Evolutionary conservation across 2,888 invertebrate genomes (phyloP).

Genomic region (Hesperia comma): DNA sequence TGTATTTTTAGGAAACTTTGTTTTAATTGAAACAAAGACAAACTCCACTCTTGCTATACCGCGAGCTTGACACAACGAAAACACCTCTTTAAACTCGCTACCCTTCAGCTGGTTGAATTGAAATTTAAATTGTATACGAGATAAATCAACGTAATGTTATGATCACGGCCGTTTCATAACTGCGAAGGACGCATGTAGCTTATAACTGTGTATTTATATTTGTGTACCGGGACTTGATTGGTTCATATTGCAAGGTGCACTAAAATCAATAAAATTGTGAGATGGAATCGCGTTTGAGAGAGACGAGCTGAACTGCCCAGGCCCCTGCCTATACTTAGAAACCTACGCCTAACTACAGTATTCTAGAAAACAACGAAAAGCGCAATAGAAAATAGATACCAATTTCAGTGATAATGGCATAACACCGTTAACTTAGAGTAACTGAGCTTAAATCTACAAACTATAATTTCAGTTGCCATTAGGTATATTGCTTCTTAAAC

Average conservation of each 20-base stretch:
- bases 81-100: neutral
- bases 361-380: too few relatives aligned
- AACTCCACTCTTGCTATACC: neutral
- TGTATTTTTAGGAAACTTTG: too few relatives aligned
- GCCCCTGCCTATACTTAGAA: too few relatives aligned
- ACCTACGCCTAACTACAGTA: too few relatives aligned
- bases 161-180: neutral
- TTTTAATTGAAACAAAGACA: neutral
- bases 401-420: too few relatives aligned
- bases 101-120: neutral
- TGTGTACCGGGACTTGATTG: conserved; percentile 22
- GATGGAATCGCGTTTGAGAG: conserved; percentile 6
- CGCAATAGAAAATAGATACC: too few relatives aligned
- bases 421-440: too few relatives aligned
- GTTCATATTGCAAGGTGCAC: conserved; percentile 23
- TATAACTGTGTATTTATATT: neutral
- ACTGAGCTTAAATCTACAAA: too few relatives aligned
- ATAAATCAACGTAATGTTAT: neutral
- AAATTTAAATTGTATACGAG: neutral
- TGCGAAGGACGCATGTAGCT: neutral
- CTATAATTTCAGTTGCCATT: too few relatives aligned
- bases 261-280: conserved; percentile 24
- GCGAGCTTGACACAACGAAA: neutral
- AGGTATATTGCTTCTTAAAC: too few relatives aligned
- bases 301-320: neutral